Evolutionary conservation across 2,888 invertebrate genomes (phyloP).

Genomic region (Lumbricus terrestris): DNA sequence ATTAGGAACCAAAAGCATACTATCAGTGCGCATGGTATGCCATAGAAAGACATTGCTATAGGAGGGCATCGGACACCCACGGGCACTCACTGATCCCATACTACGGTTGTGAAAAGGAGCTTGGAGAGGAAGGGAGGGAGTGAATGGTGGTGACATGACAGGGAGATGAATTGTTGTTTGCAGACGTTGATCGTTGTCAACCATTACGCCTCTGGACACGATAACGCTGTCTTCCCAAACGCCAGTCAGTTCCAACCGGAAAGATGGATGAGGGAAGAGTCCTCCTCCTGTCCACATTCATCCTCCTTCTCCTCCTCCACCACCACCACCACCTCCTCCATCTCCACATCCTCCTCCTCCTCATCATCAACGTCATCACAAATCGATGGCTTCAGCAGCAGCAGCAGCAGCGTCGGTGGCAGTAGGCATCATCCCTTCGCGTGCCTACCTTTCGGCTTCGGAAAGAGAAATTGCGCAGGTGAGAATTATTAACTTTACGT

Average conservation of each 20-base stretch:
- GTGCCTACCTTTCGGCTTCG: conserved; percentile 55
- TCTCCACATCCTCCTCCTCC: too few species aligned
- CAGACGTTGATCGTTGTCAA: conserved; percentile 78
- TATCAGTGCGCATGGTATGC: too few species aligned
- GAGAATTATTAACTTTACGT: background rate
- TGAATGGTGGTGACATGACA: background rate
- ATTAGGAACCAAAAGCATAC: too few species aligned
- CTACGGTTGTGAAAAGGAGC: too few species aligned
- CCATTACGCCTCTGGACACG: conserved; percentile 76
- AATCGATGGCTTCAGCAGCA: conserved; percentile 7
- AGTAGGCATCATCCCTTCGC: conserved; percentile 49
- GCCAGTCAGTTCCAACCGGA: conserved; percentile 56
- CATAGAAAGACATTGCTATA: too few species aligned
- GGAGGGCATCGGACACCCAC: too few species aligned
- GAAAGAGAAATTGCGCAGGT: conserved; percentile 55
- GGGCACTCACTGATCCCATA: too few species aligned
- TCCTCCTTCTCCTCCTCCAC: too few species aligned
- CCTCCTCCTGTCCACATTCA: conserved; percentile 33
- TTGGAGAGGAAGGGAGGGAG: background rate
- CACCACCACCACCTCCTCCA: too few species aligned
- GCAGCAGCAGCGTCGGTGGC: background rate
- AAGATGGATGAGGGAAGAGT: conserved; percentile 51
- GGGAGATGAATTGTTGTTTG: conserved; percentile 38
- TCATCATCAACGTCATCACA: background rate
- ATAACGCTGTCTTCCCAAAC: conserved; percentile 57